Percentiles rank a stretch among this genome's conserved stretches.
Conservation (phyloP, 2,888 invertebrate species). For the Biston betularia region DNA sequence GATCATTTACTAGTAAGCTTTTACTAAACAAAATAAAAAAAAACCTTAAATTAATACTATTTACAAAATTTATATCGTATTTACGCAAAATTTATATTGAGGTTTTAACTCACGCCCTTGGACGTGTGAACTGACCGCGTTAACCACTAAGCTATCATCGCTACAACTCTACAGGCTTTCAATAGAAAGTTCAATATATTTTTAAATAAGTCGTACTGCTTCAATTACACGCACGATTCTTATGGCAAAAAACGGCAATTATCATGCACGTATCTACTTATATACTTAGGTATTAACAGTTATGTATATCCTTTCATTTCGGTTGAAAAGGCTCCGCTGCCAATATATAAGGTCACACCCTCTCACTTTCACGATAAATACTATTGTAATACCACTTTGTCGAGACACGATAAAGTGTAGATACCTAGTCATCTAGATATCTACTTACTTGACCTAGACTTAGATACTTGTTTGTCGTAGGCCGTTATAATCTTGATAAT, state of each 20-base stretch:
- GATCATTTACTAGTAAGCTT: too few species aligned
- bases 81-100: too few species aligned
- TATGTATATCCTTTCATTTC: constrained; percentile 26
- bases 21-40: too few species aligned
- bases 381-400: not conserved
- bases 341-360: constrained; percentile 16
- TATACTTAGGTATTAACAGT: not conserved
- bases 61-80: too few species aligned
- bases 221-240: not conserved
- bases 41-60: too few species aligned
- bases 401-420: not conserved
- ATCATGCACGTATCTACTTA: not conserved
- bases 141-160: too few species aligned
- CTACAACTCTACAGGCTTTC: not conserved
- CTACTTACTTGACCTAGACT: constrained; percentile 1
- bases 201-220: constrained; percentile 10
- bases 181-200: constrained; percentile 5
- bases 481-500: not conserved
- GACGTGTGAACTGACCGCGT: too few species aligned
- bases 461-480: not conserved
- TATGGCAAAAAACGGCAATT: constrained; percentile 11
- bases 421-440: not conserved
- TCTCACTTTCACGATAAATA: constrained; percentile 22
- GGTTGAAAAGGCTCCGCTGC: constrained; percentile 23
- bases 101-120: too few species aligned